Percentiles rank a stretch among this genome's conserved stretches.
phyloP scores from a whole-genome alignment of 2,888 invertebrate genomes.

The Physocephala rufipes region DNA sequence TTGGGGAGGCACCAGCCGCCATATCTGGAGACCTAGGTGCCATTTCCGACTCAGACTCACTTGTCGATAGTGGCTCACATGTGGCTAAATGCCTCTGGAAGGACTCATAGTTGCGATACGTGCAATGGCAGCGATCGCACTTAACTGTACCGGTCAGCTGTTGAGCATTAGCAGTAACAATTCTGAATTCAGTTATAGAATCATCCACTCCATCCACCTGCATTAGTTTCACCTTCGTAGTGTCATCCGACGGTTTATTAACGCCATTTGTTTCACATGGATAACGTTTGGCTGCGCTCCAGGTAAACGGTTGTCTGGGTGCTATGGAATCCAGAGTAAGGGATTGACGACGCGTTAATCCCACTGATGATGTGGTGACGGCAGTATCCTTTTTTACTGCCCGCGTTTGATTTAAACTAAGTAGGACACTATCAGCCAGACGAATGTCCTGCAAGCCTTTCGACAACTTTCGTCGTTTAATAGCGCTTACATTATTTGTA shows the following conservation, averaged over 20 bases:
- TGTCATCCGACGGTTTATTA: conserved; percentile 45
- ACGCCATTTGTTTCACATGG: conserved; percentile 45
- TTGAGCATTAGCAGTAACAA: conserved; percentile 65
- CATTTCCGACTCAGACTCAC: conserved; percentile 82
- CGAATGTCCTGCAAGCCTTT: conserved; percentile 61
- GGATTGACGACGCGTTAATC: conserved; percentile 53
- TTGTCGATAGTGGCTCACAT: conserved; percentile 80
- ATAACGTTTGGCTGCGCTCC: conserved; percentile 63
- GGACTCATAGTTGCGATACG: conserved; percentile 83
- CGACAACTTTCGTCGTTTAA: conserved; percentile 75
- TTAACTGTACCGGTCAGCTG: conserved; percentile 72
- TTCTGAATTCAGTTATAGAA: conserved; percentile 68
- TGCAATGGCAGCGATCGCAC: conserved; percentile 87
- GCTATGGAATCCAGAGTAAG: conserved; percentile 49
- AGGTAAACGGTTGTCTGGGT: conserved; percentile 52
- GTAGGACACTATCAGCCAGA: conserved; percentile 66
- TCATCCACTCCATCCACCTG: conserved; percentile 79
- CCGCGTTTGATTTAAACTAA: conserved; percentile 55
- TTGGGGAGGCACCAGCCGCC: conserved; percentile 29
- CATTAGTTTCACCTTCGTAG: conserved; percentile 67
- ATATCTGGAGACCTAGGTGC: conserved; percentile 67
- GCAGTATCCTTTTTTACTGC: conserved; percentile 48
- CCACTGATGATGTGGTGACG: conserved; percentile 38
- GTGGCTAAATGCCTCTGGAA: conserved; percentile 80
- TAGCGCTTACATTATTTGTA: conserved; percentile 60